Conservation (phyloP, 23 tunicate species). For the Trididemnum miniatum region DNA sequence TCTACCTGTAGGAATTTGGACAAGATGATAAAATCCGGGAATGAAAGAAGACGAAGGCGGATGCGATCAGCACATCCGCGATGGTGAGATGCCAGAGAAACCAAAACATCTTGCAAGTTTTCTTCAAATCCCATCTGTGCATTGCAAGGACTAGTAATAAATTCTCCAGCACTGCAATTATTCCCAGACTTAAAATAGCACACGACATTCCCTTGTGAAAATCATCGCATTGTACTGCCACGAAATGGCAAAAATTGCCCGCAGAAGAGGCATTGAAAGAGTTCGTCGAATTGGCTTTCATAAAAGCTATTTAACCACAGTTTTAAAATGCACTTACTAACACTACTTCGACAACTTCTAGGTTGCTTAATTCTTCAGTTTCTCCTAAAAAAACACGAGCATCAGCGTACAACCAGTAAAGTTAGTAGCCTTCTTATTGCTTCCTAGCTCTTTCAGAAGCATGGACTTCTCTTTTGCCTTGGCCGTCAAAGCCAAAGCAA, state of each 20-base stretch:
- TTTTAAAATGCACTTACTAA: too few species aligned
- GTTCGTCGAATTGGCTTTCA: too few species aligned
- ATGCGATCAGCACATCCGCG: slow-evolving; percentile 49
- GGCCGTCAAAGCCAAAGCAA: too few species aligned
- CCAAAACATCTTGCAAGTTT: slow-evolving; percentile 51
- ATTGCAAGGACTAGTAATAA: slow-evolving; percentile 19
- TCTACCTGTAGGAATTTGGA: slow-evolving; percentile 51
- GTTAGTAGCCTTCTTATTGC: too few species aligned
- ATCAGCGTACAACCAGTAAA: too few species aligned
- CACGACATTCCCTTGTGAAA: slow-evolving; percentile 16
- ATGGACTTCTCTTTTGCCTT: too few species aligned
- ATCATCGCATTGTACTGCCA: slow-evolving; percentile 4
- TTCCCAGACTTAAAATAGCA: slow-evolving; percentile 10
- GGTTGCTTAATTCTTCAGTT: too few species aligned
- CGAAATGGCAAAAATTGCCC: neutral
- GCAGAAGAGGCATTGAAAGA: neutral
- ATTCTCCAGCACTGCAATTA: slow-evolving; percentile 40
- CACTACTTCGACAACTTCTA: too few species aligned
- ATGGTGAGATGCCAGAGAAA: slow-evolving; percentile 74
- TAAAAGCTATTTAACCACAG: too few species aligned
- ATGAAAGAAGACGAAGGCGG: slow-evolving; percentile 41
- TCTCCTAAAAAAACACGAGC: too few species aligned
- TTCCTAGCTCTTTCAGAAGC: too few species aligned
- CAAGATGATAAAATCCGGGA: slow-evolving; percentile 25
- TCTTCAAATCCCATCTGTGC: slow-evolving; percentile 21